A percentile compares a stretch with the other conserved stretches of the same genome.
Evolutionary conservation across 2,888 invertebrate species (phyloP).

Genomic region (Galerucella pusilla): DNA sequence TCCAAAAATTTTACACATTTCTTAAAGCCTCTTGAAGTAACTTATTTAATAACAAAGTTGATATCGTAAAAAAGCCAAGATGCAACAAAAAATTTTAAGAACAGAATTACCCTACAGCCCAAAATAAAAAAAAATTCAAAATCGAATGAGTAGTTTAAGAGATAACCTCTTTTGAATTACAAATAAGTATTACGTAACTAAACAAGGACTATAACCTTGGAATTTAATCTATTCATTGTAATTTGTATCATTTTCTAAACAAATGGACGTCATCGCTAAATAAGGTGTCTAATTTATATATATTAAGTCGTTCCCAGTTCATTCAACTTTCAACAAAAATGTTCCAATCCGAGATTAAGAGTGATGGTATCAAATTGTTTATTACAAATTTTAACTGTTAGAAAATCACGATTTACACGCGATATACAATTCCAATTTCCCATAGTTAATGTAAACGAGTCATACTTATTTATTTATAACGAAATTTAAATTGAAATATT

Average conservation of each 20-base stretch:
- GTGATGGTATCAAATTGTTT: background rate
- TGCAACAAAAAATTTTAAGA: too few species aligned
- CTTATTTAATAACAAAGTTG: too few species aligned
- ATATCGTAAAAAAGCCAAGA: too few species aligned
- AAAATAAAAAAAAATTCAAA: too few species aligned
- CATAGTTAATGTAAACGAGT: too few species aligned
- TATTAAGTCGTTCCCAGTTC: background rate
- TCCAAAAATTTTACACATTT: too few species aligned
- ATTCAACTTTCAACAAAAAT: background rate
- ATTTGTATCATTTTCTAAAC: constrained; percentile 8
- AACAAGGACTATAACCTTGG: constrained; percentile 4
- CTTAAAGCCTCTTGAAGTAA: too few species aligned
- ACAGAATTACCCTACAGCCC: too few species aligned
- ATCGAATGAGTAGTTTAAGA: too few species aligned
- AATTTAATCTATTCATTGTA: background rate
- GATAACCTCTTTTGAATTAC: background rate
- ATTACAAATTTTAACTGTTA: background rate
- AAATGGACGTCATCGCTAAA: background rate
- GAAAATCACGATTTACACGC: too few species aligned
- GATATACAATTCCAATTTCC: background rate
- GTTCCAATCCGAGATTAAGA: background rate
- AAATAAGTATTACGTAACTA: background rate
- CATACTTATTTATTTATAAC: too few species aligned
- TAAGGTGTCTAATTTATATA: background rate
- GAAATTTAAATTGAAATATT: too few species aligned